Evolutionary conservation across 2,888 invertebrate genomes (phyloP), one percentile per base, ranked within the genome.

Genomic region (Polyommatus icarus): DNA sequence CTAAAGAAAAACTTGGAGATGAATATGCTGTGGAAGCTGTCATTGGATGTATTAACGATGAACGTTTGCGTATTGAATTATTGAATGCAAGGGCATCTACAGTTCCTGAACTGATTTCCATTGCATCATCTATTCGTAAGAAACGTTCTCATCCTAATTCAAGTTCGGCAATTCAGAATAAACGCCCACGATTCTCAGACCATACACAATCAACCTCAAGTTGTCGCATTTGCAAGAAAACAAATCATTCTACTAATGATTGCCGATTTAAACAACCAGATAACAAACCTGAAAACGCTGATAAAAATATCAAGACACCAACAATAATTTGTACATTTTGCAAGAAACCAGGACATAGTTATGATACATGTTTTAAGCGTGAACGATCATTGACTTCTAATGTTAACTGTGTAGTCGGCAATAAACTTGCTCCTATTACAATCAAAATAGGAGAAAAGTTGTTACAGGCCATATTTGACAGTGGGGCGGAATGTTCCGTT

Each of bases 401-500:
- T 7, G 78, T 84, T 0, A 84, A 85, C 71, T 83, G 59, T 8
- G 77, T 84, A 3, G 79, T 78, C 12, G 76, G 46, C 29, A 7
- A 75, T 0, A 83, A 81, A 32, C 29, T 80, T 36, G 79, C 76
- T 50, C 71, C 78, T 0, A 82, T 84, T 57, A 57, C 24, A 0
- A 29, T 83, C 0, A 7, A 5, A 5, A 78, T 84, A 2, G 80
- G 80, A 0, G 24, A 61, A 7, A 75, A 50, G 8, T 78, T 36
- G 5, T 46, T 84, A 0, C 36, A 76, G 1, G 79, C 84, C 0
- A 72, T 84, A 0, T 85, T 85, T 71, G 84, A 85, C 46, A 85
- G 84, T 20, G 85, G 84, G 0, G 84, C 84, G 0, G 85, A 85
- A 50, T 84, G 84, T 76, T 85, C 85, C 1, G 12, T 84, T 0